Evolutionary conservation across 2,797 vertebrate genomes (phyloP), one percentile per base, ranked within the genome.

Genomic region (Cottoperca gobio): DNA sequence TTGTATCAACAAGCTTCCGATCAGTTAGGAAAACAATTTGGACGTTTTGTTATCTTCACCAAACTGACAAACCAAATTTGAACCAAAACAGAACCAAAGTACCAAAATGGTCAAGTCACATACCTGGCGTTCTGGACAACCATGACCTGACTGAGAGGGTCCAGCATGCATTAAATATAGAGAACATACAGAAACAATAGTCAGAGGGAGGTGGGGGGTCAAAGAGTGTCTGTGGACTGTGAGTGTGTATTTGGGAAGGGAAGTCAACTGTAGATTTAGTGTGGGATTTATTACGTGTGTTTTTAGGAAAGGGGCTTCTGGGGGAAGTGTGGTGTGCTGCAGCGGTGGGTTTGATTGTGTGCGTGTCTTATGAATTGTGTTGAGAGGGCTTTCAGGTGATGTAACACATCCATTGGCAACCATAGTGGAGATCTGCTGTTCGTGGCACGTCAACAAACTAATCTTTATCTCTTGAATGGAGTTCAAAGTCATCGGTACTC

Each of bases 91-190:
- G 64, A 91, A 90, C 88, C 85, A 91, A 88, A 91, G 75, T 72
- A 79, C 83, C 77, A 81, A 84, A 89, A 78, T 89, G 86, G 91
- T 87, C 91, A 91, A 78, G 90, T 57, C 92, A 97, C 96, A 95
- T 99, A 99, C 98, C 98, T 99, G 95, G 98, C 97, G 68, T 99
- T 99, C 96, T 99, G 98, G 95, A 99, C 98, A 97, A 99, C 98
- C 98, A 99, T 99, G 95, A 99, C 98, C 98, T 99, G 98, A 94
- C 98, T 99, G 96, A 94, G 96, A 92, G 91, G 93, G 93, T 94
- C 95, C 96, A 95, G 84, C 94, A 95, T 94, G 95, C 94, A 95
- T 94, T 94, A 92, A 92, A 93, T 93, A 88, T 92, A 94, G 86
- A 95, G 92, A 93, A 94, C 91, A 95, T 93, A 95, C 91, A 95